Evolutionary conservation across 2,113 vertebrate species (phyloP).

Genomic region (Octodon degus): DNA sequence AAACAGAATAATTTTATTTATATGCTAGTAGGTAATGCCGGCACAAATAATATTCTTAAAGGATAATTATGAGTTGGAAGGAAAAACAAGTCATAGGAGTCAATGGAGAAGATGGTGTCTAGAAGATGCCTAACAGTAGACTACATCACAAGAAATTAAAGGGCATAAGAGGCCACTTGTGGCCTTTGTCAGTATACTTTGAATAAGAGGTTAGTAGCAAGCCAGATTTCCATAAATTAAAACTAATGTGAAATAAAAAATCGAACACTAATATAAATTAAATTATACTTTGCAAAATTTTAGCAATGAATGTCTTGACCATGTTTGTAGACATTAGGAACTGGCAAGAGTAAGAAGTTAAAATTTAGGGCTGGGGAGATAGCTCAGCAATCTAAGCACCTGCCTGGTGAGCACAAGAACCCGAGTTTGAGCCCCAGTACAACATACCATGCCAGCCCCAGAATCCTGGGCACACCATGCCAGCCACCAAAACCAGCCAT

Average conservation of each 20-base stretch:
- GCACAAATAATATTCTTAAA: constrained; percentile 22
- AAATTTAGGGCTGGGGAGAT: background rate
- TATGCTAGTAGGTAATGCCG: background rate
- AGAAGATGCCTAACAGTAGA: background rate
- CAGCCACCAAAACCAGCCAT: too few relatives aligned
- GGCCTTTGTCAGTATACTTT: background rate
- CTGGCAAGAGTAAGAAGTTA: background rate
- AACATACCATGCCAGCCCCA: too few relatives aligned
- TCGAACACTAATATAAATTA: background rate
- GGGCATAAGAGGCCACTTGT: background rate
- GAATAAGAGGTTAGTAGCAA: background rate
- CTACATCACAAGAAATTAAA: background rate
- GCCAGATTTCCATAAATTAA: background rate
- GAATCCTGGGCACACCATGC: too few relatives aligned
- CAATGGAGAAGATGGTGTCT: background rate
- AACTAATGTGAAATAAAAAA: constrained; percentile 13
- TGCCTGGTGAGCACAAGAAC: too few relatives aligned
- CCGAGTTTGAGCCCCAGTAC: too few relatives aligned
- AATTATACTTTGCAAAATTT: background rate
- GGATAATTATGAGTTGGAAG: background rate
- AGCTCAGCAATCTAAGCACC: too few relatives aligned
- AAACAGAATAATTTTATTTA: background rate
- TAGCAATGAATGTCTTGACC: background rate
- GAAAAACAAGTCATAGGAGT: background rate
- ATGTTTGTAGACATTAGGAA: background rate